Conservation (phyloP, 2,888 invertebrate species). For the Caenorhabditis doughertyi region DNA sequence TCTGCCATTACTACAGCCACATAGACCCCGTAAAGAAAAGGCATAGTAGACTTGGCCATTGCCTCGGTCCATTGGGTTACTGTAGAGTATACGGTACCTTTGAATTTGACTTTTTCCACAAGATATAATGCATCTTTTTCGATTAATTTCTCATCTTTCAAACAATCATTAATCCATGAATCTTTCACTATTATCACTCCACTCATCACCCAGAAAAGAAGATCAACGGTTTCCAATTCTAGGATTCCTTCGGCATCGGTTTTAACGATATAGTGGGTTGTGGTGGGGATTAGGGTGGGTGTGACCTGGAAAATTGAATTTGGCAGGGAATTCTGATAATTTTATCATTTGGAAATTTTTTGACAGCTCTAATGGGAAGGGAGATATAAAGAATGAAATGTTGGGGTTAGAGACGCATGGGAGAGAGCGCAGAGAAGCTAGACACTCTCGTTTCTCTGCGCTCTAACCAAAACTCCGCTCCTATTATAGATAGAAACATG, state of each 20-base stretch:
- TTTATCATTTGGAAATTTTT: too few species aligned
- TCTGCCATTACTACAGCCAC: background rate
- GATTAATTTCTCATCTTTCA: conserved; percentile 16
- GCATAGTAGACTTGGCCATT: conserved; percentile 16
- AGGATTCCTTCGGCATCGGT: conserved; percentile 1
- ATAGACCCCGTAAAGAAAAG: conserved; percentile 14
- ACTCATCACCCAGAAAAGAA: conserved; percentile 16
- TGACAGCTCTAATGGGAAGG: too few species aligned
- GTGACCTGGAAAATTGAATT: conserved; percentile 8
- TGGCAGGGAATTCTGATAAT: background rate
- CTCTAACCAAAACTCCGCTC: too few species aligned
- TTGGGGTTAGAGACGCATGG: too few species aligned
- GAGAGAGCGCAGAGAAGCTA: too few species aligned
- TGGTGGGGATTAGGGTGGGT: background rate
- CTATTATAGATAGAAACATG: too few species aligned
- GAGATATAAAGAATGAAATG: too few species aligned
- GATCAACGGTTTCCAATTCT: conserved; percentile 1
- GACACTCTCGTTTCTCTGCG: too few species aligned
- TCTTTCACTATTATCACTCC: conserved; percentile 34
- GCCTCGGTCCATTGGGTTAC: conserved; percentile 28
- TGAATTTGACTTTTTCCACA: conserved; percentile 23
- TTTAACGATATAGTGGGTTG: conserved; percentile 26
- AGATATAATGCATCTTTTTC: conserved; percentile 1
- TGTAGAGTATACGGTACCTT: conserved; percentile 22
- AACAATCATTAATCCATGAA: conserved; percentile 29